Evolutionary conservation across 2,113 vertebrate genomes (phyloP).

Genomic region (Cathartes aura): DNA sequence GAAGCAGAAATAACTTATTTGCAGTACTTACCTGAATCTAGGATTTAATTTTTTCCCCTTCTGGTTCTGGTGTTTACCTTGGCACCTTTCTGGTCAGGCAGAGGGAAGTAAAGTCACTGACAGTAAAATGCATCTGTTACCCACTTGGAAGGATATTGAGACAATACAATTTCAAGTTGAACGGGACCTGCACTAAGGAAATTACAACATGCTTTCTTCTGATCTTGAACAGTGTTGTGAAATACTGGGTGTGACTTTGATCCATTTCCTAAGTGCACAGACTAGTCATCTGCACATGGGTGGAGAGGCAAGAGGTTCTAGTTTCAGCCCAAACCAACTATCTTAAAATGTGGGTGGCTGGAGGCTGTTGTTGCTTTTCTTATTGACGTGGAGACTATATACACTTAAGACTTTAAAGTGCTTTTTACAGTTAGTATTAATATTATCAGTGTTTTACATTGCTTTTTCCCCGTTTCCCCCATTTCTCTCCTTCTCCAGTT

Average conservation of each 20-base stretch:
- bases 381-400: not conserved
- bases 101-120: not conserved
- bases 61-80: not conserved
- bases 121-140: not conserved
- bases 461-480: rapidly evolving
- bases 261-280: not conserved
- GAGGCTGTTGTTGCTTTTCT: not conserved
- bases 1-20: not conserved
- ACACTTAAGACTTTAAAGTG: not conserved
- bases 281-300: not conserved
- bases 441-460: not conserved
- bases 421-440: not conserved
- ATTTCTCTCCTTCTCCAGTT: not conserved
- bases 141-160: not conserved
- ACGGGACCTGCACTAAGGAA: rapidly evolving
- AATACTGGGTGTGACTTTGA: not conserved
- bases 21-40: not conserved
- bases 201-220: not conserved
- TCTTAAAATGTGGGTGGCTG: not conserved
- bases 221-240: not conserved
- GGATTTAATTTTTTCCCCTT: not conserved
- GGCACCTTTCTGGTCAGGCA: not conserved
- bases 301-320: not conserved
- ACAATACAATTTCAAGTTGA: not conserved
- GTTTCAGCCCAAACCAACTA: not conserved